A percentile compares a stretch with the other conserved stretches of the same genome.
These are phyloP conservation scores for Clinocottus analis DNA, from an alignment of 2,113 vertebrate genomes.

Conservation along the genomic window DNA sequence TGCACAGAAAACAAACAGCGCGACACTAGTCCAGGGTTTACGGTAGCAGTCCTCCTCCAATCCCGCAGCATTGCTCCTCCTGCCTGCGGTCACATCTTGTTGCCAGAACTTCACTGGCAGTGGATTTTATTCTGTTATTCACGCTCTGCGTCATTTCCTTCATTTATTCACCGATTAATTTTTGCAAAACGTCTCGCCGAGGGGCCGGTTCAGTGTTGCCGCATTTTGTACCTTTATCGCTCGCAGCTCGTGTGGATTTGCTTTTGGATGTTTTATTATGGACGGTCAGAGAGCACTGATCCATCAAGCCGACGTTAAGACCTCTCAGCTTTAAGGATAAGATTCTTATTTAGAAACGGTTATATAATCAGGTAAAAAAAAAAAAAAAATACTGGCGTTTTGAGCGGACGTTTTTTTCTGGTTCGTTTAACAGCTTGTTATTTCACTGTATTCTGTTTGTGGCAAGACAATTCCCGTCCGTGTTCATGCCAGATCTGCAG, in stretches of 20 bases:
- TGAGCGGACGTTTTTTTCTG: neutral
- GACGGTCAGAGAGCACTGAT: constrained; percentile 12
- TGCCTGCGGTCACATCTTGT: constrained; percentile 60
- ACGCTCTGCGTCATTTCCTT: constrained; percentile 45
- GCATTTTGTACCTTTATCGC: neutral
- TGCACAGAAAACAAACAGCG: neutral
- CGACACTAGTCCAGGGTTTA: constrained; percentile 61
- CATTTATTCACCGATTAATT: neutral
- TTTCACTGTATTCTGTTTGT: constrained; percentile 45
- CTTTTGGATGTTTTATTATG: constrained; percentile 14
- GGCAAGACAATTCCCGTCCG: constrained; percentile 64
- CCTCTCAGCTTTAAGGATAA: constrained; percentile 65
- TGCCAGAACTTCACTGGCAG: constrained; percentile 54
- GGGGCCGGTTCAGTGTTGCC: neutral
- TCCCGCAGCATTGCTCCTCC: constrained; percentile 63
- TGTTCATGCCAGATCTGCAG: constrained; percentile 88
- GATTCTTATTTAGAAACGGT: constrained; percentile 55
- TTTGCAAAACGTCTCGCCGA: constrained; percentile 4
- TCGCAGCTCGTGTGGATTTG: neutral
- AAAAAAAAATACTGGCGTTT: constrained; percentile 21
- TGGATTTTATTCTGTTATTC: constrained; percentile 46
- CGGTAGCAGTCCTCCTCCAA: constrained; percentile 67
- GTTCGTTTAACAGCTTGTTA: neutral
- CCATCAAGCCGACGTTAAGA: constrained; percentile 53
- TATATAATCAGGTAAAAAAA: constrained; percentile 55